Base-by-base conservation (phyloP, 2,113 vertebrate genomes). In the Todiramphus chloris region DNA sequence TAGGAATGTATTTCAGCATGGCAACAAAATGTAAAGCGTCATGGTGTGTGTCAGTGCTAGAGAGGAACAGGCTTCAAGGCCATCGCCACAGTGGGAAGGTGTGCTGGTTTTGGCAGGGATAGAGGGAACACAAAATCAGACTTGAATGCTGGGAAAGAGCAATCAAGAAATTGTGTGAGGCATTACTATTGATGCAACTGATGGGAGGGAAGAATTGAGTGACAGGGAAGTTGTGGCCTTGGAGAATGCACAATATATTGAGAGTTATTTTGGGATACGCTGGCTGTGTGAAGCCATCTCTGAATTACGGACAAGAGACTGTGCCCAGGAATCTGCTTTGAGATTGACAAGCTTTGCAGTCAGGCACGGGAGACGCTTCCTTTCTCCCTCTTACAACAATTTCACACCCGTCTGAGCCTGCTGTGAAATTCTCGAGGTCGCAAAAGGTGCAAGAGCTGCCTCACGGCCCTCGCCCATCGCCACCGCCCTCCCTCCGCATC, bases 31-130 rank as follows among this genome's bases (percentile, higher is more conserved):
- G 28, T 30, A 72, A 75, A 33, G 56, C 3, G 0, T 13, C 76
- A 48, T 0, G 4, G 39, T 3, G 70, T 7, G 7, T 21, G 10
- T 31, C 39, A 25, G 53, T 0, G 0, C 8, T 7, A 25, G 20
- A 44, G 27, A 60, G 20, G 46, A 30, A 51, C 21, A 41, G 27
- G 48, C 62, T 78, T 74, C 41, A 60, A 79, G 51, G 73, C 68
- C 92, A 78, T 14, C 10, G 3, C 8, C 25, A 60, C 43, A 12
- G 28, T 0, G 9, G 8, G 10, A 76, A 75, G 27, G 35, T 53
- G 39, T 66, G 39, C 41, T 31, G 18, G 63, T 23, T 67, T 23
- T 30, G 27, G 35, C 27, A 41, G 50, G 35, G 69, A 39, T 39
- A 8, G 28, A 16, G 2, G 0, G 63, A 78, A 82, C 2, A 14